A percentile compares a stretch with the other conserved stretches of the same genome.
These are phyloP conservation scores for Drosophila serrata DNA, from an alignment of 1,140 invertebrate species.

Conservation along the genomic window DNA sequence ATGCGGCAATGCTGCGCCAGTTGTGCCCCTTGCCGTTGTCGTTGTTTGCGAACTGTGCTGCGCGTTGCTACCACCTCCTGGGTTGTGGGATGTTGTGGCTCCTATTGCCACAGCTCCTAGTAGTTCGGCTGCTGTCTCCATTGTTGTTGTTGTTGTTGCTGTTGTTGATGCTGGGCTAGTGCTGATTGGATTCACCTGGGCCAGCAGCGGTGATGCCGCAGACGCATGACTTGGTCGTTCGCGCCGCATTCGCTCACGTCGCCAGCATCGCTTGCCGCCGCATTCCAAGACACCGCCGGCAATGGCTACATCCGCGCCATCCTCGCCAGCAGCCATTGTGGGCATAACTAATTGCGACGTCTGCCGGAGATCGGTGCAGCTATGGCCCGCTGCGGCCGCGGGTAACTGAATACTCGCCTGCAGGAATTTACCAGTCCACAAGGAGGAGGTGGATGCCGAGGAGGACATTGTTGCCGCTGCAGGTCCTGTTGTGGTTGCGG, in stretches of 20 bases:
- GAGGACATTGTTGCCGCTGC: conserved; percentile 37
- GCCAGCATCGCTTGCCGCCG: conserved; percentile 63
- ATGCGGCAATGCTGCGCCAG: conserved; percentile 56
- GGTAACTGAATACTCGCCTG: conserved; percentile 68
- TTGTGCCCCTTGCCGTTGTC: conserved; percentile 63
- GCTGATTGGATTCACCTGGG: conserved; percentile 64
- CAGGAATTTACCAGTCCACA: conserved; percentile 60
- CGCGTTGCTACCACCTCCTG: conserved; percentile 15
- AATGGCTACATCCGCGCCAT: conserved; percentile 13
- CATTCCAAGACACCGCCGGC: conserved; percentile 53
- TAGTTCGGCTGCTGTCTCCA: conserved; percentile 12
- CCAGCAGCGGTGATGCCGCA: conserved; percentile 36
- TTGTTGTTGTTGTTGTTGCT: conserved; percentile 24
- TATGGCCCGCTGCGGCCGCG: conserved; percentile 39
- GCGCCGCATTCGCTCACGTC: conserved; percentile 73
- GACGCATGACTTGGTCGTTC: conserved; percentile 75
- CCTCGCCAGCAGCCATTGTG: conserved; percentile 59
- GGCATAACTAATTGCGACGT: conserved; percentile 83
- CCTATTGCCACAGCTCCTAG: neutral
- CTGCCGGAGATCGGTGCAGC: conserved; percentile 75
- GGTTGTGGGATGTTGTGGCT: conserved; percentile 2
- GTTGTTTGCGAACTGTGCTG: conserved; percentile 67
- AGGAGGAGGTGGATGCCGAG: conserved; percentile 2
- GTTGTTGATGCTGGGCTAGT: conserved; percentile 36
- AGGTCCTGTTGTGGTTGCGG: conserved; percentile 23